Evolutionary conservation across 2,888 invertebrate species (phyloP).

Genomic region (Tortricodes alternella): DNA sequence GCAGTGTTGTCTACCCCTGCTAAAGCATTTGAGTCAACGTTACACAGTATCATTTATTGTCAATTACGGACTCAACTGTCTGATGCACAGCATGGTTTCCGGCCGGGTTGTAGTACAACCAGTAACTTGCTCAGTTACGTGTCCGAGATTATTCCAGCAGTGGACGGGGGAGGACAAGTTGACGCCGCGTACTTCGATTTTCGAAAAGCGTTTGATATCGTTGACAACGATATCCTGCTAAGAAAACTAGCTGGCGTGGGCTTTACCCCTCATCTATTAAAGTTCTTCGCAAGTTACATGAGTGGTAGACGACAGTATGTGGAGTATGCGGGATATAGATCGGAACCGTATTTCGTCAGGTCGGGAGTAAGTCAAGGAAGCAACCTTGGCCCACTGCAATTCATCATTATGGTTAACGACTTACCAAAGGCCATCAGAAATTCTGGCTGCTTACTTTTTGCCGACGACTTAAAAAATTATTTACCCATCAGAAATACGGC

Average conservation of each 20-base stretch:
- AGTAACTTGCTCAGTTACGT: background rate
- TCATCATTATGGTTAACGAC: conserved; percentile 29
- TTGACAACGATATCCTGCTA: background rate
- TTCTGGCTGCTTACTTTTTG: conserved; percentile 25
- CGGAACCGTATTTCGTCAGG: conserved; percentile 10
- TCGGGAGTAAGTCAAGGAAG: conserved; percentile 22
- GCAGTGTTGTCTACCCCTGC: background rate
- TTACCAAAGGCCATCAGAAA: conserved; percentile 14
- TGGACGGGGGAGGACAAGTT: conserved; percentile 3
- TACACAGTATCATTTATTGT: background rate
- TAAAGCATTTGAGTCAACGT: background rate
- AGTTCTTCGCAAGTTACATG: conserved; percentile 8
- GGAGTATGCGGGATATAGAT: conserved; percentile 3
- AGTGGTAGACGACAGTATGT: conserved; percentile 3
- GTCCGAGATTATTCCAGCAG: background rate
- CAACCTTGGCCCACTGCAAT: conserved; percentile 25
- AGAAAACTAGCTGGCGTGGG: background rate
- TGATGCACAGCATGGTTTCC: conserved; percentile 4
- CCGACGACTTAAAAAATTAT: conserved; percentile 28
- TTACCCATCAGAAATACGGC: too few relatives aligned
- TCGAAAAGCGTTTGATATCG: too few relatives aligned
- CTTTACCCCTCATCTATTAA: conserved; percentile 1
- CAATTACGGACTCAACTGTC: background rate
- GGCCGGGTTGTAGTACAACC: background rate
- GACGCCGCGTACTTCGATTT: conserved; percentile 16